Conservation (phyloP, 2,113 vertebrate genomes). For the Amblyornis subalaris region DNA sequence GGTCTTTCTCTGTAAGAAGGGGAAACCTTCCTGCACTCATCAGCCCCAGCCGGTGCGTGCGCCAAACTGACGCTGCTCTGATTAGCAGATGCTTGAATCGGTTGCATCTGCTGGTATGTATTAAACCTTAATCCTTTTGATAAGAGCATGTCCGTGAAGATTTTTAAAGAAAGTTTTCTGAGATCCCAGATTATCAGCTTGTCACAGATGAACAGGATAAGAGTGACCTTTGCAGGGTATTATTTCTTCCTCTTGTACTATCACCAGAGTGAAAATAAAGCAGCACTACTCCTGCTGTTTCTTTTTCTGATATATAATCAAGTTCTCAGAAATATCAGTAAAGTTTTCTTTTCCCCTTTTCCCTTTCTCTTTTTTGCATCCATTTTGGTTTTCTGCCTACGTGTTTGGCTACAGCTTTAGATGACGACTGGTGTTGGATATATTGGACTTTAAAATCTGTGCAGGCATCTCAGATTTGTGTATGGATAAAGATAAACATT, state of each 20-base stretch:
- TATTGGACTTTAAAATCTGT: conserved; percentile 47
- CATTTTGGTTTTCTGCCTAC: conserved; percentile 38
- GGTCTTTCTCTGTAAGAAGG: background rate
- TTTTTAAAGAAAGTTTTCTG: conserved; percentile 39
- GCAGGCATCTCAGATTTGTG: conserved; percentile 31
- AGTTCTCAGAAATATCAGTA: background rate
- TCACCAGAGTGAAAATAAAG: conserved; percentile 35
- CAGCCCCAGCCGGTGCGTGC: background rate
- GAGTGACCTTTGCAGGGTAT: conserved; percentile 44
- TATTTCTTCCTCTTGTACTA: conserved; percentile 36
- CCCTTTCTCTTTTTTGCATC: background rate
- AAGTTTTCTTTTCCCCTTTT: conserved; percentile 9
- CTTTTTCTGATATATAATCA: background rate
- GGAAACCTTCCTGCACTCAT: background rate
- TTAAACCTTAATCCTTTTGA: conserved; percentile 57
- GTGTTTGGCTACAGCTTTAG: conserved; percentile 41
- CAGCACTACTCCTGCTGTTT: background rate
- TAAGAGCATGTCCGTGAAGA: conserved; percentile 48
- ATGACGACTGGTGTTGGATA: background rate
- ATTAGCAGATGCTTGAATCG: conserved; percentile 38
- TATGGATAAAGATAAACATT: conserved; percentile 62
- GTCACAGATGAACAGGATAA: conserved; percentile 51
- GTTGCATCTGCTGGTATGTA: conserved; percentile 55
- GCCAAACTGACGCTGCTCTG: background rate
- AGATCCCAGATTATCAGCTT: conserved; percentile 44